These are phyloP conservation scores for Anarhynchus alexandrinus DNA, from an alignment of 2,113 vertebrate genomes.

Conservation along the genomic window DNA sequence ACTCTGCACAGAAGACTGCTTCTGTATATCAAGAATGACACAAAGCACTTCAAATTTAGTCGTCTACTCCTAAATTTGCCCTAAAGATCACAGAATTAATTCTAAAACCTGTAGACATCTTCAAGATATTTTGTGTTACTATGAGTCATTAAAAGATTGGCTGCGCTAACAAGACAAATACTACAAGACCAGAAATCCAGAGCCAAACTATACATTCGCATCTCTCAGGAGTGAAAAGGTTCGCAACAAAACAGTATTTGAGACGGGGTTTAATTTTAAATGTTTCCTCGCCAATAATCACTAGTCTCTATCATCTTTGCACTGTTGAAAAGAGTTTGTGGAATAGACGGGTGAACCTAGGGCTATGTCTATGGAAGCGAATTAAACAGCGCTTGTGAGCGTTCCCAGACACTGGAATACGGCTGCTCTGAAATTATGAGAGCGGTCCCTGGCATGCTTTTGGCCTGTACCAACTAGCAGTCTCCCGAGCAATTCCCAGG, in stretches of 20 bases:
- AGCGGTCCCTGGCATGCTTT: not conserved
- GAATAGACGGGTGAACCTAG: not conserved
- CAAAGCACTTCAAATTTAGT: not conserved
- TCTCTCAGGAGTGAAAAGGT: not conserved
- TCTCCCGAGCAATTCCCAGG: not conserved
- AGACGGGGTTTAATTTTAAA: not conserved
- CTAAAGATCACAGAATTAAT: not conserved
- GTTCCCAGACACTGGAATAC: not conserved
- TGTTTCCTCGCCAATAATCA: not conserved
- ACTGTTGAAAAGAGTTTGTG: not conserved
- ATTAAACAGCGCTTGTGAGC: not conserved
- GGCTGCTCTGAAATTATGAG: not conserved
- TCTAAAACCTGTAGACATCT: not conserved
- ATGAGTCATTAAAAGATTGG: not conserved
- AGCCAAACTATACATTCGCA: not conserved
- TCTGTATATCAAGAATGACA: not conserved
- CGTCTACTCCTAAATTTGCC: not conserved
- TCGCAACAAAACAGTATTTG: not conserved
- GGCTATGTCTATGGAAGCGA: not conserved
- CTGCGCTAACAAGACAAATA: not conserved
- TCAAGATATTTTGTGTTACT: not conserved
- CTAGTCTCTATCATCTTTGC: not conserved
- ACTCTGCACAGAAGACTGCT: not conserved
- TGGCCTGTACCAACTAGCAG: conserved; percentile 16
- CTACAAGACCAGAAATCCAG: not conserved